Percentiles rank a stretch among this genome's conserved stretches.
phyloP scores from a whole-genome alignment of 2,888 invertebrate genomes.

The Diloba caeruleocephala region DNA sequence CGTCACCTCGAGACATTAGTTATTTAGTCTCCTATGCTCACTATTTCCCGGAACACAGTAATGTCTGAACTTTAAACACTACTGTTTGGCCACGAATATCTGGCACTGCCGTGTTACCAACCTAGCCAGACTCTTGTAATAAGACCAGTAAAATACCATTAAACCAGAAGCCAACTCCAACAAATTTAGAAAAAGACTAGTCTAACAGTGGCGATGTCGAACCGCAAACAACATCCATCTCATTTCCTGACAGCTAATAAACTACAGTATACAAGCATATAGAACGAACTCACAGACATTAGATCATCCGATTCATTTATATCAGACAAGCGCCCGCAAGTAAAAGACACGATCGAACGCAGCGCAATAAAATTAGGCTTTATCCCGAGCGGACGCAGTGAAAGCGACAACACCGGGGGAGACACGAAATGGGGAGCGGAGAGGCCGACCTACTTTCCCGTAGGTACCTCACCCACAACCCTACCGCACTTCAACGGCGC shows the following conservation, averaged over 20 bases:
- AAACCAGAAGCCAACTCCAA: background rate
- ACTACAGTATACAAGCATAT: constrained; percentile 1
- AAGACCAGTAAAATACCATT: no score
- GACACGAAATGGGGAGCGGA: constrained; percentile 42
- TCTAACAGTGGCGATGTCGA: background rate
- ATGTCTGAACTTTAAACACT: no score
- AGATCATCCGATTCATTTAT: constrained; percentile 63
- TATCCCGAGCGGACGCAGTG: constrained; percentile 77
- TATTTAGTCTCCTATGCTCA: no score
- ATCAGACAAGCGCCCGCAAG: constrained; percentile 64
- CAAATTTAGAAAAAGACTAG: background rate
- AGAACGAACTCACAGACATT: constrained; percentile 21
- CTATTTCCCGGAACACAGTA: no score
- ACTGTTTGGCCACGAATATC: no score
- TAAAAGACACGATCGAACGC: constrained; percentile 77
- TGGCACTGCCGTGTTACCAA: no score
- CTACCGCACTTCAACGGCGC: constrained; percentile 60
- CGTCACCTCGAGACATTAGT: no score
- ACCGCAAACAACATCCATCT: background rate
- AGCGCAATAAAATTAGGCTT: constrained; percentile 85
- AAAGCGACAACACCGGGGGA: constrained; percentile 76
- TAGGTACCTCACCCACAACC: constrained; percentile 67
- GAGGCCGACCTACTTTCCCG: constrained; percentile 78
- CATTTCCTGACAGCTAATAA: constrained; percentile 14
- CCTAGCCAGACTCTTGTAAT: no score